phyloP scores from a whole-genome alignment of 2,113 vertebrate genomes.

The Pavo muticus region DNA sequence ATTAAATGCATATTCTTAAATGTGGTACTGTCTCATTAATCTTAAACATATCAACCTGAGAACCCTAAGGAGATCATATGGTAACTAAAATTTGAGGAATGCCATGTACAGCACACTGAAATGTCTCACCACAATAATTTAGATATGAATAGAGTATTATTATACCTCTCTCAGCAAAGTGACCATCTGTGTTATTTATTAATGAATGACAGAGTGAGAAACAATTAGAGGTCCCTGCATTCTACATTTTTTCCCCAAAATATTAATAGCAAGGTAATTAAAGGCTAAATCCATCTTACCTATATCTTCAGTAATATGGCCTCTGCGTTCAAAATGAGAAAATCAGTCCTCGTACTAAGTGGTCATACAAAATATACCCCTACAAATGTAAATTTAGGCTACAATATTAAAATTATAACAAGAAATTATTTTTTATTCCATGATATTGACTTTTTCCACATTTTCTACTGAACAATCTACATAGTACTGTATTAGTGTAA shows the following conservation, averaged over 20 bases:
- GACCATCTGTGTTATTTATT: background rate
- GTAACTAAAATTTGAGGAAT: conserved; percentile 51
- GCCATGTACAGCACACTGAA: background rate
- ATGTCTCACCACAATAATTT: background rate
- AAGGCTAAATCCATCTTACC: background rate
- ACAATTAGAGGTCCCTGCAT: background rate
- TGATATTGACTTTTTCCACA: background rate
- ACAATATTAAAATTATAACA: background rate
- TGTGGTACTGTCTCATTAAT: conserved; percentile 48
- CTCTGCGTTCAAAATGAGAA: background rate
- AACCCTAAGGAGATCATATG: conserved; percentile 37
- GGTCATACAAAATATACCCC: background rate
- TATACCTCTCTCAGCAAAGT: background rate
- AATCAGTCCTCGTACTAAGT: background rate
- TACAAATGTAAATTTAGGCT: background rate
- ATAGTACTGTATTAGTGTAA: background rate
- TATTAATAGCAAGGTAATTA: background rate
- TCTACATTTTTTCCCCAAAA: background rate
- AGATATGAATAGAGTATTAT: background rate
- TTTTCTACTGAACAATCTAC: background rate
- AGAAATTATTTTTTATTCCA: background rate
- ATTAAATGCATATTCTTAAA: conserved; percentile 65
- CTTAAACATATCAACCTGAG: conserved; percentile 41
- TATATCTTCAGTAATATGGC: background rate
- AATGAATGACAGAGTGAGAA: background rate